phyloP scores from a whole-genome alignment of 2,797 vertebrate genomes.

The Helicolenus hilgendorfi region DNA sequence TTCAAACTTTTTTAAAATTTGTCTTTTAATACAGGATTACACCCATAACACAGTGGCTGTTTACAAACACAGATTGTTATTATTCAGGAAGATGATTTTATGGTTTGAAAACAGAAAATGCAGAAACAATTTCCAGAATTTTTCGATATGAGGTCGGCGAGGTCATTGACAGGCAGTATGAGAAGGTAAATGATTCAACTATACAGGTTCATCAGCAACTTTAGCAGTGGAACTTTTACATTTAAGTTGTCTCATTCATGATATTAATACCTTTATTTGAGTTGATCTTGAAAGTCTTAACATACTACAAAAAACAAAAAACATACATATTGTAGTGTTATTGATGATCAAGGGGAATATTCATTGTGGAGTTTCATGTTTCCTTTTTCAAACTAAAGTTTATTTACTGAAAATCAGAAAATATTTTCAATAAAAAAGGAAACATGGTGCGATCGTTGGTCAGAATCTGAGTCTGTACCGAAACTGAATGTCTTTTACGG shows the following conservation, averaged over 20 bases:
- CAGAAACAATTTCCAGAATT: background rate
- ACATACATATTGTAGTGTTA: background rate
- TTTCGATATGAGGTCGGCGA: background rate
- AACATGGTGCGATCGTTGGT: background rate
- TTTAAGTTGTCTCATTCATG: background rate
- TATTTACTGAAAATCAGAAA: background rate
- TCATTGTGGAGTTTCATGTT: background rate
- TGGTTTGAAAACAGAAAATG: background rate
- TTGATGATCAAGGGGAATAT: background rate
- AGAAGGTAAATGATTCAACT: background rate
- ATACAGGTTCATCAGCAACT: background rate
- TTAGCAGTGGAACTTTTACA: background rate
- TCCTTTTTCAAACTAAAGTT: background rate
- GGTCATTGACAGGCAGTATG: background rate
- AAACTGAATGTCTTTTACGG: constrained; percentile 85
- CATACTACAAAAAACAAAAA: background rate
- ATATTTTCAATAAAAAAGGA: background rate
- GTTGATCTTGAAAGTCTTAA: background rate
- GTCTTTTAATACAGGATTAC: background rate
- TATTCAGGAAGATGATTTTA: background rate
- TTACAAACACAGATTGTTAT: background rate
- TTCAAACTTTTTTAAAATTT: too few relatives aligned
- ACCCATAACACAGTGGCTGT: background rate
- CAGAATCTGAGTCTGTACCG: constrained; percentile 84
- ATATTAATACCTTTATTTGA: background rate